A percentile compares a stretch with the other conserved stretches of the same genome.
Evolutionary conservation across 2,888 invertebrate species (phyloP).

Genomic region (Drosophila austrosaltans): DNA sequence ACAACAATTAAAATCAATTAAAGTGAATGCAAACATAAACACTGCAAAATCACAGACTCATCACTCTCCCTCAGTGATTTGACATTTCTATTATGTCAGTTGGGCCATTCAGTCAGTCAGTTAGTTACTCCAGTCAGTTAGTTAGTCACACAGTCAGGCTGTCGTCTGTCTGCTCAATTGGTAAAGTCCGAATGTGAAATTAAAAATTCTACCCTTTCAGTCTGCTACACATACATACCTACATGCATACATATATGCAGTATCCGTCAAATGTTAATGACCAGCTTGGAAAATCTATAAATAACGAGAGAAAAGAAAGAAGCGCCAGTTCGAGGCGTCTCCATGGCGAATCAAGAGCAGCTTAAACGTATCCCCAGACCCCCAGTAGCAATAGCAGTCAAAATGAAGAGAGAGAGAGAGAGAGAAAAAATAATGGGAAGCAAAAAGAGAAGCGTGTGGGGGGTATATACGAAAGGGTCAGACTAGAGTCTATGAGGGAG

Average conservation of each 20-base stretch:
- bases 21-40: slow-evolving; percentile 58
- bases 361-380: slow-evolving; percentile 47
- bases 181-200: slow-evolving; percentile 43
- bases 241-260: slow-evolving; percentile 21
- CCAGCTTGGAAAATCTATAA: slow-evolving; percentile 58
- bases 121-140: slow-evolving; percentile 45
- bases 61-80: slow-evolving; percentile 41
- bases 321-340: slow-evolving; percentile 54
- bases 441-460: not conserved
- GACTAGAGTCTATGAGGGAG: not conserved
- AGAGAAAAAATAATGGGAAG: not conserved
- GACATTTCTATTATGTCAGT: slow-evolving; percentile 81
- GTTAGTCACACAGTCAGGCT: not conserved
- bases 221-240: not conserved
- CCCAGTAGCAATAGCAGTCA: slow-evolving; percentile 8
- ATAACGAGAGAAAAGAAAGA: slow-evolving; percentile 13
- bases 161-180: slow-evolving; percentile 64
- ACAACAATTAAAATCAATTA: slow-evolving; percentile 76
- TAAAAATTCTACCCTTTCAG: slow-evolving; percentile 57
- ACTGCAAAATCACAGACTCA: slow-evolving; percentile 65
- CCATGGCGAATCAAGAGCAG: slow-evolving; percentile 65
- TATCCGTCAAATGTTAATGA: slow-evolving; percentile 67
- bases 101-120: slow-evolving; percentile 53
- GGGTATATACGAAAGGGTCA: not conserved
- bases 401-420: not conserved